Conservation (phyloP, 2,888 invertebrate genomes). For the Chloroclysta siterata region DNA sequence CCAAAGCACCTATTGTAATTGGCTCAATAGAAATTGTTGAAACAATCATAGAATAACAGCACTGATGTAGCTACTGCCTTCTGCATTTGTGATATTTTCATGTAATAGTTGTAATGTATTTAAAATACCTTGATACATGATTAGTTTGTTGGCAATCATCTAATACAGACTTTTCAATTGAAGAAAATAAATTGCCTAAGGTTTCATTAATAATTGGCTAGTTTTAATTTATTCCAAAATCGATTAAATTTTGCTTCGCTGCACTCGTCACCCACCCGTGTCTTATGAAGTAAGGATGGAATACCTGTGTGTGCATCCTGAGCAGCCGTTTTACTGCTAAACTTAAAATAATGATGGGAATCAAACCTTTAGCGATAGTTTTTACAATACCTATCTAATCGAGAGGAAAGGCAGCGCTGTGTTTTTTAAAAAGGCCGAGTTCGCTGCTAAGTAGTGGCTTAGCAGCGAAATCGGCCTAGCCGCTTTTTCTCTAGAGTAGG, state of each 20-base stretch:
- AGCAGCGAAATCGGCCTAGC: no score
- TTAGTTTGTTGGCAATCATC: conserved; percentile 61
- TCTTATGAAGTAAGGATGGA: no score
- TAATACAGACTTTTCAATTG: conserved; percentile 63
- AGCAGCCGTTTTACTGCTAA: no score
- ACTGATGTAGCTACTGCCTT: conserved; percentile 28
- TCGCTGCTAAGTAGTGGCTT: no score
- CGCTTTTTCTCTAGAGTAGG: no score
- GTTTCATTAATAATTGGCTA: conserved; percentile 51
- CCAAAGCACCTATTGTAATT: conserved; percentile 19
- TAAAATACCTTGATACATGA: conserved; percentile 54
- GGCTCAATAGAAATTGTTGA: conserved; percentile 8
- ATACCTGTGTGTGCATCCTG: no score
- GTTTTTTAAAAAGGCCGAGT: no score
- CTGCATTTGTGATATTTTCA: conserved; percentile 65
- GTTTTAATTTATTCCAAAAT: conserved; percentile 42
- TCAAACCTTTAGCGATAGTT: no score
- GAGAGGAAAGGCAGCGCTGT: no score
- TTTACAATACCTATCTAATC: no score
- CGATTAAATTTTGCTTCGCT: not conserved
- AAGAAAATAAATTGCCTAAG: conserved; percentile 71
- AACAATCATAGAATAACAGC: conserved; percentile 8
- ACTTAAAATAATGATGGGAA: no score
- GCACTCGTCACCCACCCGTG: no score
- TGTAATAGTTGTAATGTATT: conserved; percentile 44